Conservation (phyloP, 2,113 vertebrate species). For the Balaenoptera acutorostrata region DNA sequence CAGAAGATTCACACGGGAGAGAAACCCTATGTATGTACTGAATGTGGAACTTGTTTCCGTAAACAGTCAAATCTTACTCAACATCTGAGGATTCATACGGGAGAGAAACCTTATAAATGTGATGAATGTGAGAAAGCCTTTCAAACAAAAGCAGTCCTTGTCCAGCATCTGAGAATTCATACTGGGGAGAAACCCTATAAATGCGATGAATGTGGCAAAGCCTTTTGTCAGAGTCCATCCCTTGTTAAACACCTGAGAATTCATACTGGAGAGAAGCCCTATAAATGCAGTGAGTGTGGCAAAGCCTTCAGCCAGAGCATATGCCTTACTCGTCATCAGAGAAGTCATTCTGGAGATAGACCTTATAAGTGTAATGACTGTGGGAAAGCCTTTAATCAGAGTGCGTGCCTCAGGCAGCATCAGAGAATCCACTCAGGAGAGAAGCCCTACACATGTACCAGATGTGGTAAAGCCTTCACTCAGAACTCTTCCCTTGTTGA, state of each 20-base stretch:
- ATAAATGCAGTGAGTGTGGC: not conserved
- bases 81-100: conserved; percentile 42
- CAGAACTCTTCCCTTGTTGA: conserved; percentile 31
- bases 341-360: conserved; percentile 43
- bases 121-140: conserved; percentile 39
- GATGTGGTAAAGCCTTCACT: conserved; percentile 59
- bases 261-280: conserved; percentile 38
- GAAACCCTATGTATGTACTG: conserved; percentile 18
- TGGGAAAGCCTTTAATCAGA: conserved; percentile 48
- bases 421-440: conserved; percentile 51
- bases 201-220: conserved; percentile 14
- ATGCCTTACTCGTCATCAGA: conserved; percentile 13
- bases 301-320: conserved; percentile 38
- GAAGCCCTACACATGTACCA: conserved; percentile 35
- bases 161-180: conserved; percentile 48
- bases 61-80: conserved; percentile 50
- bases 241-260: not conserved
- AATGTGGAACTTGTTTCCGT: conserved; percentile 54
- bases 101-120: conserved; percentile 55
- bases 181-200: conserved; percentile 36
- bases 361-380: conserved; percentile 42
- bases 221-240: conserved; percentile 38
- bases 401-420: not conserved
- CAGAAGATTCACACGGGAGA: conserved; percentile 43
- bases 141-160: conserved; percentile 24